Evolutionary conservation across 2,797 vertebrate species (phyloP), one percentile per base, ranked within the genome.

Genomic region (Halcyon chelicuti): DNA sequence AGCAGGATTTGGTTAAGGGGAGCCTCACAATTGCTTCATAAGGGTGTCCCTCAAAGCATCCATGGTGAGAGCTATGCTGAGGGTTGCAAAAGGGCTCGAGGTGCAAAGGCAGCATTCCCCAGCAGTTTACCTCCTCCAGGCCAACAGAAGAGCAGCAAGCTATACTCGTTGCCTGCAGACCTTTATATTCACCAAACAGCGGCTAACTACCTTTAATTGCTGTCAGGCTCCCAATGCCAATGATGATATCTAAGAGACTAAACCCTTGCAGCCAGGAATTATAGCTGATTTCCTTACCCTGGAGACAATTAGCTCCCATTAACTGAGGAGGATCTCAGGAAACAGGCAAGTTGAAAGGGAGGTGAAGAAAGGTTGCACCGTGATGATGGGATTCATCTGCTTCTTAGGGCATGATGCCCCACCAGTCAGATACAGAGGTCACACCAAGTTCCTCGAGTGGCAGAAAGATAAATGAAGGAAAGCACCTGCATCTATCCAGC

Each of bases 211-310:
- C 63, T 46, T 35, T 82, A 88, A 93, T 12, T 83, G 42, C 62
- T 73, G 26, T 29, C 35, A 90, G 51, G 28, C 4, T 96, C 26
- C 42, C 83, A 58, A 54, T 75, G 88, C 82, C 66, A 93, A 1
- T 33, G 62, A 88, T 86, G 67, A 25, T 63, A 91, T 71, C 74
- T 86, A n/a, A 88, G 37, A 58, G 20, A 75, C 58, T 58, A 61
- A 93, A 62, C 8, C 65, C 44, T 61, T 58, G 28, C 46, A 90
- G 83, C 22, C 47, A 88, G 62, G 51, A 96, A 62, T 86, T 62
- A 33, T 4, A 86, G 70, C n/a, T 60, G n/a, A 73, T 96, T 92
- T 95, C 86, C 80, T 90, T 85, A 29, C 14, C 83, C 86, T 95
- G 39, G 39, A 60, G 83, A 55, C 39, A 93, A 62, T 84, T 83